Evolutionary conservation across 1,140 invertebrate genomes (phyloP), one percentile per base, ranked within the genome.

Genomic region (Leptopilina clavipes): DNA sequence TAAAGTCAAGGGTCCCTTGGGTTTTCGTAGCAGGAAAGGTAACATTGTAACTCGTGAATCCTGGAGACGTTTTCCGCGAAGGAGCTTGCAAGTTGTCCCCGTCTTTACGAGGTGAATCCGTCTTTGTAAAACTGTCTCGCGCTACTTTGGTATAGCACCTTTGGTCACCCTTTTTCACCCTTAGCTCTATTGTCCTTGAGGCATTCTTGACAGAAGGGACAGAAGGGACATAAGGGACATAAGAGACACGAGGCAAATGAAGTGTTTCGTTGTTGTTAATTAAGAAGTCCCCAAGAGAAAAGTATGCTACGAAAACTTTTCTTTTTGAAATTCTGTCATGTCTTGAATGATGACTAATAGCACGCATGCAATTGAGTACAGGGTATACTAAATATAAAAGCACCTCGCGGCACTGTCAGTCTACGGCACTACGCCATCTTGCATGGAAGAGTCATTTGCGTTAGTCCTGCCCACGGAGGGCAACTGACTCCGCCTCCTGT

Each of bases 401-500:
- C 79, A 85, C 79, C 84, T 86, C 83, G 82, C 82, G 85, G 81
- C 81, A 84, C 79, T 80, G 82, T 81, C 84, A 85, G 82, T 83
- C 79, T 89, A 31, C n/a, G n/a, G n/a, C n/a, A n/a, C 25, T 40
- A 83, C 90, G 90, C 90, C 90, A 91, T 91, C 90, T 91, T 91
- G 89, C 86, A 85, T 86, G 84, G 84, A 88, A 90, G 86, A 90
- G 87, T 91, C 89, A 91, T 90, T 90, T 89, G 86, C 87, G 86
- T 89, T 89, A 90, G 90, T 88, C 90, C 90, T 89, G 89, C 91
- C 91, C 90, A 91, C 91, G 88, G 88, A 89, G 86, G 86, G 88
- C 89, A 87, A 84, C 83, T 88, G 88, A 83, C 91, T 91, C 91
- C 91, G 90, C 91, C 91, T 90, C 88, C 87, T 82, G 84, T 86